A percentile compares a stretch with the other conserved stretches of the same genome.
phyloP scores from a whole-genome alignment of 2,113 vertebrate genomes.

The Actenoides lindsayi region DNA sequence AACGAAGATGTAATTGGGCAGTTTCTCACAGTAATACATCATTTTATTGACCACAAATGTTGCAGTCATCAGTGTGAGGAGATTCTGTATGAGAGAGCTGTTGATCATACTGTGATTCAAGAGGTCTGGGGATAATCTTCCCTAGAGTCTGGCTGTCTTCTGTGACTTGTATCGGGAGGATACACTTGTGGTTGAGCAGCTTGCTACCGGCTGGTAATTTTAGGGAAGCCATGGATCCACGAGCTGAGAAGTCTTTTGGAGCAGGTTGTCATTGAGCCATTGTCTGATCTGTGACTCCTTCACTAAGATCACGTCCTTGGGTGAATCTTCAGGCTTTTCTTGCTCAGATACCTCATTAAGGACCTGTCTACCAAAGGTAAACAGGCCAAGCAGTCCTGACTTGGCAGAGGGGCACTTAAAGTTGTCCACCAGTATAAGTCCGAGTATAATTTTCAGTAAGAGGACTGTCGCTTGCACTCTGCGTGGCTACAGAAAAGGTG shows the following conservation, averaged over 20 bases:
- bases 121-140: neutral
- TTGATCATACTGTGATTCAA: neutral
- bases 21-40: neutral
- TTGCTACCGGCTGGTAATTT: neutral
- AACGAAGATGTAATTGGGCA: neutral
- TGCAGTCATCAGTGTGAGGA: neutral
- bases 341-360: neutral
- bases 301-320: neutral
- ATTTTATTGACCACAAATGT: neutral
- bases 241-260: neutral
- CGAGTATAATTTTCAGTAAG: neutral
- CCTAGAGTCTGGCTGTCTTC: neutral
- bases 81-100: neutral
- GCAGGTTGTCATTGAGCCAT: neutral
- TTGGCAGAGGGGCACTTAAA: neutral
- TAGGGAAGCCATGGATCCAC: neutral
- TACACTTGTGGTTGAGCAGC: neutral
- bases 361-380: neutral
- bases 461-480: neutral
- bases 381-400: neutral
- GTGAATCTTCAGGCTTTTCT: neutral
- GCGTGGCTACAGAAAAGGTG: neutral
- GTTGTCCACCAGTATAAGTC: accelerated
- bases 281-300: neutral
- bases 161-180: neutral